phyloP scores from a whole-genome alignment of 2,797 vertebrate genomes.

The Neopelma chrysocephalum region DNA sequence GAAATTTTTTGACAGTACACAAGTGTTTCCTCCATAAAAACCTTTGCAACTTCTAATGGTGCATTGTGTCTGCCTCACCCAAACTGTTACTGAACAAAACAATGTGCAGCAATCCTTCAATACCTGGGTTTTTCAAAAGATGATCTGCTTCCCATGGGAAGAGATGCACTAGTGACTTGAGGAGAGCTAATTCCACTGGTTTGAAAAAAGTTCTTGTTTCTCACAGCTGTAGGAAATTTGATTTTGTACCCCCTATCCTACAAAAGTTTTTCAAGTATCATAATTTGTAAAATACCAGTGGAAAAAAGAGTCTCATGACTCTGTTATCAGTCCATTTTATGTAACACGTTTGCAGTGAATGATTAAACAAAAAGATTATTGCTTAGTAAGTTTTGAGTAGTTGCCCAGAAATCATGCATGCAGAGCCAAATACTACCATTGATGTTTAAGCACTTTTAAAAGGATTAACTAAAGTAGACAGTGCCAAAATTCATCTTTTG shows the following conservation, averaged over 20 bases:
- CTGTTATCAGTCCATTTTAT: constrained; percentile 42
- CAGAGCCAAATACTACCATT: constrained; percentile 29
- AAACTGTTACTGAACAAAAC: background rate
- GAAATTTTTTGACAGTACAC: background rate
- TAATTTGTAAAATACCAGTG: background rate
- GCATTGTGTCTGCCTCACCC: background rate
- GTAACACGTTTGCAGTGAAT: constrained; percentile 55
- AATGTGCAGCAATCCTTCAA: background rate
- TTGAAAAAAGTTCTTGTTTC: background rate
- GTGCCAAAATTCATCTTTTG: constrained; percentile 2
- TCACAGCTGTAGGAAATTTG: background rate
- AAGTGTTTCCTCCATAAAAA: background rate
- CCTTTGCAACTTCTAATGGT: background rate
- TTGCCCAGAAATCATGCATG: constrained; percentile 60
- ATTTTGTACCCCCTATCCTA: background rate
- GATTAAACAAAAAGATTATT: constrained; percentile 57
- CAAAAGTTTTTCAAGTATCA: background rate
- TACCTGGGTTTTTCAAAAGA: background rate
- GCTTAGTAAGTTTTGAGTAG: constrained; percentile 56
- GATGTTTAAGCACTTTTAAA: constrained; percentile 16
- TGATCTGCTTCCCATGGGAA: background rate
- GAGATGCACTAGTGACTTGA: background rate
- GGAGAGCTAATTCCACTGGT: background rate
- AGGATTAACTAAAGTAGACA: constrained; percentile 1
- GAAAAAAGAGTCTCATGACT: constrained; percentile 1